These are phyloP conservation scores for Temnothorax nylanderi DNA, from an alignment of 1,140 invertebrate species.

Conservation along the genomic window DNA sequence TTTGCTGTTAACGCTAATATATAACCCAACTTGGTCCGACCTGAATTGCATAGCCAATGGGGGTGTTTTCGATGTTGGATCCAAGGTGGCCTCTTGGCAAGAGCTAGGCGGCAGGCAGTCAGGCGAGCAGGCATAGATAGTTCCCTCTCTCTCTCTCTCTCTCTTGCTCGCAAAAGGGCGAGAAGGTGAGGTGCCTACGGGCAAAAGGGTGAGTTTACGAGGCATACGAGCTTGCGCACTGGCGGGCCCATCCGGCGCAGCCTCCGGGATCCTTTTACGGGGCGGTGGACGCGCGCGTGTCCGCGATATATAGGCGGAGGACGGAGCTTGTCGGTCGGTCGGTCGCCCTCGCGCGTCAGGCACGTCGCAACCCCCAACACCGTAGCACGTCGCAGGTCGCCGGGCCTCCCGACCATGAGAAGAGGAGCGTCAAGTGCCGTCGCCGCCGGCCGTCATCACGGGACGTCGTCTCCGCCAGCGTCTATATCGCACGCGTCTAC, in stretches of 20 bases:
- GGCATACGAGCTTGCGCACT: slow-evolving; percentile 34
- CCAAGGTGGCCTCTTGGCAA: slow-evolving; percentile 6
- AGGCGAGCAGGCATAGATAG: background rate
- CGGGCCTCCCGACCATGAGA: slow-evolving; percentile 66
- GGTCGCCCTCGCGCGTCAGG: slow-evolving; percentile 65
- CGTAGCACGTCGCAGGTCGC: slow-evolving; percentile 48
- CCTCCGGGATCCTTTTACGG: slow-evolving; percentile 46
- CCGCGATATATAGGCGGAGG: slow-evolving; percentile 29
- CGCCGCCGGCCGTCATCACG: slow-evolving; percentile 42
- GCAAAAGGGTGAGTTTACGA: slow-evolving; percentile 35
- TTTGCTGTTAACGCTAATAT: background rate
- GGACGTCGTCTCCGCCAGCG: slow-evolving; percentile 52
- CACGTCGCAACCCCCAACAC: slow-evolving; percentile 70
- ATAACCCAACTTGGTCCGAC: background rate
- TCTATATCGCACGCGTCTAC: slow-evolving; percentile 18
- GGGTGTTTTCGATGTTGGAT: slow-evolving; percentile 19
- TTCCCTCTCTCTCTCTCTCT: background rate
- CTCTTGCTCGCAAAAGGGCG: background rate
- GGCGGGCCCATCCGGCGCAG: slow-evolving; percentile 30
- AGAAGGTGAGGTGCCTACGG: slow-evolving; percentile 7
- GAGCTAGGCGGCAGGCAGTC: background rate
- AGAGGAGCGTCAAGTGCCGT: slow-evolving; percentile 64
- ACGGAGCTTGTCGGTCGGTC: slow-evolving; percentile 51
- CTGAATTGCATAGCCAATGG: background rate
- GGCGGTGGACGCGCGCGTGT: slow-evolving; percentile 47